phyloP scores from a whole-genome alignment of 2,797 vertebrate genomes.

The Parauchenoglanis ngamensis region DNA sequence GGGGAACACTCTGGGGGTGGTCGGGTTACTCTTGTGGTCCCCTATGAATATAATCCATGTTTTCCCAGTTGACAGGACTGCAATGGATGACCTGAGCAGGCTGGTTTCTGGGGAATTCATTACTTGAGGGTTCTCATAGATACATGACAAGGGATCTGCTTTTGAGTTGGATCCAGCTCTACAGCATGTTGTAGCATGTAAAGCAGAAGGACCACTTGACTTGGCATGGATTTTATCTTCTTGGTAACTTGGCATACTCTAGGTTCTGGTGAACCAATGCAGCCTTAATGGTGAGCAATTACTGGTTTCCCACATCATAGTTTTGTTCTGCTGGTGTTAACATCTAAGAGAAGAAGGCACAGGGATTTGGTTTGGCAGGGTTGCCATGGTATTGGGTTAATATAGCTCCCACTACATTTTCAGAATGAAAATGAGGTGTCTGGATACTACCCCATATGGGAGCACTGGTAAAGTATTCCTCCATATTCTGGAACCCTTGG shows the following conservation, averaged over 20 bases:
- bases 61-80: neutral
- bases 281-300: no score
- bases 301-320: neutral
- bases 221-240: neutral
- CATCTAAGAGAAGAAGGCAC: neutral
- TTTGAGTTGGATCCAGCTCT: neutral
- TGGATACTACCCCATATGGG: neutral
- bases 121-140: neutral
- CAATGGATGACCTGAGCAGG: neutral
- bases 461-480: neutral
- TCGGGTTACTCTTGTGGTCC: neutral
- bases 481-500: neutral
- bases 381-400: neutral
- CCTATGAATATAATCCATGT: neutral
- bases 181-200: neutral
- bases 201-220: neutral
- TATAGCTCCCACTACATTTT: neutral
- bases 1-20: neutral
- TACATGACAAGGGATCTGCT: neutral
- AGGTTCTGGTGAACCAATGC: neutral
- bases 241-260: neutral
- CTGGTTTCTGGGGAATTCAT: neutral
- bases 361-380: neutral
- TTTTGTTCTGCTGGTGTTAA: neutral
- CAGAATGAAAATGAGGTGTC: neutral